These are phyloP conservation scores for Phaethon lepturus DNA, from an alignment of 2,113 vertebrate species.

Conservation along the genomic window DNA sequence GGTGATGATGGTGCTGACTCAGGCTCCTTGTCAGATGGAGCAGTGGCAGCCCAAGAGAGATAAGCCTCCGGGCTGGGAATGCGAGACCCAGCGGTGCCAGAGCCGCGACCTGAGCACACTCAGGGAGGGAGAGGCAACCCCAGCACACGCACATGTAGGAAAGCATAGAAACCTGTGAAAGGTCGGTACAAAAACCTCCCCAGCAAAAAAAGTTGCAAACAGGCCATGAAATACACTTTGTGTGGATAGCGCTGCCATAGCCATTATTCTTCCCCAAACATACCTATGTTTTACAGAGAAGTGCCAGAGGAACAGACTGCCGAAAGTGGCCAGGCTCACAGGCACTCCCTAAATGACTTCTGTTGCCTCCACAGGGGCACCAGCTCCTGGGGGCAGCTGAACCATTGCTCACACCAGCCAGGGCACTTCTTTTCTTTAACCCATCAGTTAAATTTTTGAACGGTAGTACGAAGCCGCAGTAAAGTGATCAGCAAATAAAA, in stretches of 20 bases:
- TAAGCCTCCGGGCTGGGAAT: neutral
- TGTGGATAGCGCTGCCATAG: neutral
- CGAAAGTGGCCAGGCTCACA: neutral
- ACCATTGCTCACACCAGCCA: neutral
- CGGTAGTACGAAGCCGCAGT: neutral
- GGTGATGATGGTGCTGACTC: neutral
- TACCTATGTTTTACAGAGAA: neutral
- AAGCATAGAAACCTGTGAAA: neutral
- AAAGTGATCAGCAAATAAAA: neutral
- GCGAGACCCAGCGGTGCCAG: neutral
- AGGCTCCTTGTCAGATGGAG: neutral
- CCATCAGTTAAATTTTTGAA: neutral
- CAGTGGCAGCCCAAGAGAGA: neutral
- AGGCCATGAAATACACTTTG: neutral
- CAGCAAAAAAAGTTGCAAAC: neutral
- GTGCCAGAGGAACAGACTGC: neutral
- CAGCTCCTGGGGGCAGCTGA: neutral
- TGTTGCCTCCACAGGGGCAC: neutral
- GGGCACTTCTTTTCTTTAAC: neutral
- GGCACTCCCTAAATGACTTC: neutral
- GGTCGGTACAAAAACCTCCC: neutral
- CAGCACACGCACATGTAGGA: neutral
- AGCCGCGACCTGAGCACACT: accelerated
- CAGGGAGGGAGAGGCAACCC: neutral
- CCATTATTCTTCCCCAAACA: neutral